A percentile compares a stretch with the other conserved stretches of the same genome.
phyloP scores from a whole-genome alignment of 2,113 vertebrate genomes.

The Zeus faber region DNA sequence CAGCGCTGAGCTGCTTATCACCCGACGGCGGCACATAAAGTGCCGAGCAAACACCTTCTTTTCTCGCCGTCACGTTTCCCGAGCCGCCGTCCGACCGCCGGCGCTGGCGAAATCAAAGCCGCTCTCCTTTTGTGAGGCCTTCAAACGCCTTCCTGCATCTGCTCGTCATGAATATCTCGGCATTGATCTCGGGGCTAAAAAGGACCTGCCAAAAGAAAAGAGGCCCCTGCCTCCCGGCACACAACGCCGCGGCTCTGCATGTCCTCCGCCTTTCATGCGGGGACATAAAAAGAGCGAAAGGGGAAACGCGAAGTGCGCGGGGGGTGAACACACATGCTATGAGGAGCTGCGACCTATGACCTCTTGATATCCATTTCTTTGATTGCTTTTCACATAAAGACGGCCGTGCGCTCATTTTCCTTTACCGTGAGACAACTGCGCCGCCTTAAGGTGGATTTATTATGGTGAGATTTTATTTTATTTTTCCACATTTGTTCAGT shows the following conservation, averaged over 20 bases:
- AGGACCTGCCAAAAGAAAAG: constrained; percentile 40
- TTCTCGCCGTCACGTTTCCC: neutral
- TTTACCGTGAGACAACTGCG: too few relatives aligned
- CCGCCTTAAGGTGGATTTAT: too few relatives aligned
- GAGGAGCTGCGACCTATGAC: too few relatives aligned
- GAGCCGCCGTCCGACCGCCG: neutral
- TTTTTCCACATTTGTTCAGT: too few relatives aligned
- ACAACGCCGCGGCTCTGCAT: constrained; percentile 47
- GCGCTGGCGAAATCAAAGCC: constrained; percentile 63
- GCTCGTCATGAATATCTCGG: constrained; percentile 56
- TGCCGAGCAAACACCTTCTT: too few relatives aligned
- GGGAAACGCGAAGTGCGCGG: neutral
- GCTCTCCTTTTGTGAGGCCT: constrained; percentile 44
- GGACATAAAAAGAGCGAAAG: constrained; percentile 34
- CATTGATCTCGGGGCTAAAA: constrained; percentile 66
- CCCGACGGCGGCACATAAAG: too few relatives aligned
- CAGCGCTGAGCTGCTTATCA: too few relatives aligned
- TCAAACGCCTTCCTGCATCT: constrained; percentile 63
- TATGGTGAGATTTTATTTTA: too few relatives aligned
- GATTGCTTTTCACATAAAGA: too few relatives aligned
- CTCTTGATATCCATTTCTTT: too few relatives aligned
- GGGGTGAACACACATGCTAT: too few relatives aligned
- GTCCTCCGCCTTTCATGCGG: constrained; percentile 54
- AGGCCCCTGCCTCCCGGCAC: constrained; percentile 46
- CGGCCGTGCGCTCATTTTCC: too few relatives aligned